A percentile compares a stretch with the other conserved stretches of the same genome.
These are phyloP conservation scores for Streblospio benedicti DNA, from an alignment of 1,140 invertebrate species.

Conservation along the genomic window DNA sequence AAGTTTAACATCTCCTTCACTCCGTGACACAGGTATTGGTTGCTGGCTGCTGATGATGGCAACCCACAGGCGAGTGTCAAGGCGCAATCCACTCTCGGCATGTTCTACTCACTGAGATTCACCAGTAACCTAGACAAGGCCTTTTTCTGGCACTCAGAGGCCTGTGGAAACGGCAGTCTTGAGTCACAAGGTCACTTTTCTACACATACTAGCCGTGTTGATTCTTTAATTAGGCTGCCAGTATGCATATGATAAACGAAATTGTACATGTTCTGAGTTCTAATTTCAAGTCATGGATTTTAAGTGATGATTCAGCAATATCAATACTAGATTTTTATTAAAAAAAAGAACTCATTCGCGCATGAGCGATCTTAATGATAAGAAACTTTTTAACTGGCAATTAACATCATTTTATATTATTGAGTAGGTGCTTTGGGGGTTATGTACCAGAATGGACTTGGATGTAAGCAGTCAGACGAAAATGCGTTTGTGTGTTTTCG, in stretches of 20 bases:
- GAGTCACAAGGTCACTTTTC: slow-evolving; percentile 48
- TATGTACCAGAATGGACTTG: slow-evolving; percentile 45
- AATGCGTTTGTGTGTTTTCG: slow-evolving; percentile 40
- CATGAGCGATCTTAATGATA: too few species aligned
- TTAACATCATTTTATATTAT: too few species aligned
- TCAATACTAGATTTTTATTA: too few species aligned
- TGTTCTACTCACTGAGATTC: slow-evolving; percentile 42
- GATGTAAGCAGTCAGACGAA: slow-evolving; percentile 29
- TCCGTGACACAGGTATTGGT: slow-evolving; percentile 35
- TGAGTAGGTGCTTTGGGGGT: slow-evolving; percentile 45
- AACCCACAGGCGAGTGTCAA: slow-evolving; percentile 39
- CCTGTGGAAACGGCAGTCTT: slow-evolving; percentile 46
- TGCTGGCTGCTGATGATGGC: slow-evolving; percentile 44
- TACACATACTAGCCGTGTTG: too few species aligned
- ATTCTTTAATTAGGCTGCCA: too few species aligned
- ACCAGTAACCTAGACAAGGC: slow-evolving; percentile 39
- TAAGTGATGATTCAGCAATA: too few species aligned
- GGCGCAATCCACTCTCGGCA: slow-evolving; percentile 42
- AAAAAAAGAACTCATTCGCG: too few species aligned
- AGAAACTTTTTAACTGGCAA: too few species aligned
- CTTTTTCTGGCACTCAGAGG: slow-evolving; percentile 47
- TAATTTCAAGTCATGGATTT: too few species aligned
- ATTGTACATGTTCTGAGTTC: too few species aligned
- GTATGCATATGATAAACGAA: too few species aligned
- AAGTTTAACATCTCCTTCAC: too few species aligned